Percentiles rank a stretch among this genome's conserved stretches.
Conservation (phyloP, 2,888 invertebrate species). For the Nematopogon swammerdamellus region DNA sequence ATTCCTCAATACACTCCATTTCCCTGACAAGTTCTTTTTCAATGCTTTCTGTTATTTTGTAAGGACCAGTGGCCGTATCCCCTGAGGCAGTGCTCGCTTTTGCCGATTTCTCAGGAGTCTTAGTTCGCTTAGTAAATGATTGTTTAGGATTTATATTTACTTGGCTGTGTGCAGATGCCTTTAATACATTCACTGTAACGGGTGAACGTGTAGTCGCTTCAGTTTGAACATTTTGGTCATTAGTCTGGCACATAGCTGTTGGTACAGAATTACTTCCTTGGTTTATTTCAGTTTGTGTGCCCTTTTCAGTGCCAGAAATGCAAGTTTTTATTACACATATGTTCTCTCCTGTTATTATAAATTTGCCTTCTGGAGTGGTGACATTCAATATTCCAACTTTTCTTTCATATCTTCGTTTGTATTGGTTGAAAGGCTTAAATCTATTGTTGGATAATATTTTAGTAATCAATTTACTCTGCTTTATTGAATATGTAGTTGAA, state of each 20-base stretch:
- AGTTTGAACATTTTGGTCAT: no score
- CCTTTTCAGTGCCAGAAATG: not conserved
- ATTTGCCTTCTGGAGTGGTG: not conserved
- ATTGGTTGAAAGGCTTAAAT: not conserved
- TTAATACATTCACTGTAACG: no score
- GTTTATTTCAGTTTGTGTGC: not conserved
- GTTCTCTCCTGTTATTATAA: not conserved
- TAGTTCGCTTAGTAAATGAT: no score
- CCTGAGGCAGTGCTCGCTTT: slow-evolving; percentile 43
- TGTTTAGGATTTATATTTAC: no score
- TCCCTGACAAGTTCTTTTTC: slow-evolving; percentile 35
- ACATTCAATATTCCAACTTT: not conserved
- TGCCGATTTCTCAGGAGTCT: slow-evolving; percentile 3
- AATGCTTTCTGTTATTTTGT: slow-evolving; percentile 40
- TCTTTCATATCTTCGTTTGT: not conserved
- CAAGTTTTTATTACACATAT: not conserved
- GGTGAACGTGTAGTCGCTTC: no score
- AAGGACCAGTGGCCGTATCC: slow-evolving; percentile 31
- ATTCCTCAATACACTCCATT: slow-evolving; percentile 22
- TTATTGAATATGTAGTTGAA: no score
- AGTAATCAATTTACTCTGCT: not conserved
- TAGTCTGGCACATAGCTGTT: no score
- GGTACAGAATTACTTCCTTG: no score
- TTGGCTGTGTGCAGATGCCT: no score
- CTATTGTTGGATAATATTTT: not conserved